These are phyloP conservation scores for Pemphigus obesinymphae DNA, from an alignment of 1,140 invertebrate genomes.

Conservation along the genomic window DNA sequence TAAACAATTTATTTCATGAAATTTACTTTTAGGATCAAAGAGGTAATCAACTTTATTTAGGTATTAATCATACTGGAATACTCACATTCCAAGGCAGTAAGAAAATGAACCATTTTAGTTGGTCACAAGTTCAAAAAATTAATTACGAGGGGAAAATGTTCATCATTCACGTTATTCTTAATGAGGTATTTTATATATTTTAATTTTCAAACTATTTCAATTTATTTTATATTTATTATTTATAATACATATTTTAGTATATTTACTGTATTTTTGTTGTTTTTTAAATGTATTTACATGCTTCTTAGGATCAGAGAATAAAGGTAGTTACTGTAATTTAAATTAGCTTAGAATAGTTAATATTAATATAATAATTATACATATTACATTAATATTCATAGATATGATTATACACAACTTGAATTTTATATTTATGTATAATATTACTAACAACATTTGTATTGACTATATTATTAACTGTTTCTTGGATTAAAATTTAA, in stretches of 20 bases:
- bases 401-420: too few species aligned
- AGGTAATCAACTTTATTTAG: conserved; percentile 84
- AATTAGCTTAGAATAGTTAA: conserved; percentile 40
- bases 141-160: conserved; percentile 99
- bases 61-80: conserved; percentile 91
- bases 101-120: conserved; percentile 90
- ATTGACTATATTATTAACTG: too few species aligned
- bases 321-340: conserved; percentile 54
- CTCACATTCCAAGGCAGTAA: conserved; percentile 89
- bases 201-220: not conserved
- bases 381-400: not conserved
- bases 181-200: conserved; percentile 56
- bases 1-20: not conserved
- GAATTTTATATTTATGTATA: too few species aligned
- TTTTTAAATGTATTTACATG: conserved; percentile 41
- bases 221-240: conserved; percentile 4
- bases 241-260: not conserved
- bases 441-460: too few species aligned
- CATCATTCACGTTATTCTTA: conserved; percentile 80
- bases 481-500: too few species aligned
- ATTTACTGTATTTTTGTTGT: conserved; percentile 24
- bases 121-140: conserved; percentile 91
- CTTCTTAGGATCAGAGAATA: conserved; percentile 57
- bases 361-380: not conserved
- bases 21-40: conserved; percentile 70